phyloP scores from a whole-genome alignment of 2,888 invertebrate genomes.

The Leucophenga maculata region DNA sequence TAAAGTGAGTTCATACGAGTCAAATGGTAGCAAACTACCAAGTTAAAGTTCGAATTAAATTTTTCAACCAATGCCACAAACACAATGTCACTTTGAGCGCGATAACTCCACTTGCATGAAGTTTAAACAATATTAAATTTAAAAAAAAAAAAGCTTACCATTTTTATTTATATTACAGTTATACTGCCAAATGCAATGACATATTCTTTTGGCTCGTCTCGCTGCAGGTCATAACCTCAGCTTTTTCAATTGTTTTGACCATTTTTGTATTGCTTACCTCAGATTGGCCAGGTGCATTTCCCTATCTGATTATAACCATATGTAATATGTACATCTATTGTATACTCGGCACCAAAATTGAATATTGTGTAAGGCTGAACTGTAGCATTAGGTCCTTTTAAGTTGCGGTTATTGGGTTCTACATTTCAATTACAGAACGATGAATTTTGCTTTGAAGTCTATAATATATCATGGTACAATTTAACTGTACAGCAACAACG shows the following conservation, averaged over 20 bases:
- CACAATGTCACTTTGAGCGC: too few species aligned
- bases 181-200: slow-evolving; percentile 42
- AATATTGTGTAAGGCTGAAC: slow-evolving; percentile 45
- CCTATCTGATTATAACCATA: slow-evolving; percentile 42
- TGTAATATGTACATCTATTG: slow-evolving; percentile 53
- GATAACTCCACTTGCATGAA: too few species aligned
- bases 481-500: slow-evolving; percentile 42
- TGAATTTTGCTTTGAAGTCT: slow-evolving; percentile 43
- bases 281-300: slow-evolving; percentile 51
- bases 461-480: slow-evolving; percentile 49
- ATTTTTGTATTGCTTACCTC: slow-evolving; percentile 47
- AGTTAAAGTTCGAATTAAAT: too few species aligned
- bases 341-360: slow-evolving; percentile 52
- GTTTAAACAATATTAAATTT: too few species aligned
- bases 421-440: slow-evolving; percentile 41
- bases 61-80: too few species aligned
- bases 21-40: too few species aligned
- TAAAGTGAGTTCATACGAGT: too few species aligned
- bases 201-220: slow-evolving; percentile 44
- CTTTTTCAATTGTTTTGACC: slow-evolving; percentile 47
- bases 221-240: slow-evolving; percentile 41
- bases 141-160: slow-evolving; percentile 7
- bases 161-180: slow-evolving; percentile 33
- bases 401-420: neutral
- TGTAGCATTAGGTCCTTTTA: neutral